Evolutionary conservation across 1,140 invertebrate species (phyloP).

Genomic region (Microvelia longipes): DNA sequence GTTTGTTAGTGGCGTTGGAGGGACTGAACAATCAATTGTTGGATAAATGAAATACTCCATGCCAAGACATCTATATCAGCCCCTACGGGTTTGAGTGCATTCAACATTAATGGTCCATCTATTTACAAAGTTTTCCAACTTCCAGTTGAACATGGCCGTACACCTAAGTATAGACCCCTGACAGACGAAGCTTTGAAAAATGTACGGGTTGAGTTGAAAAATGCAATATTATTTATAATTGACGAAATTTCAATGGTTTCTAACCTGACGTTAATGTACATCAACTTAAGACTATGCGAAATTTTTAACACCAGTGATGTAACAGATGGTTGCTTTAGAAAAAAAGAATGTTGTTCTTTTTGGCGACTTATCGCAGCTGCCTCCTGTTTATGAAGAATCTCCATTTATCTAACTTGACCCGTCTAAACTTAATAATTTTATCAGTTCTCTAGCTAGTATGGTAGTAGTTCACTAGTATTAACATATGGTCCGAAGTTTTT

Average conservation of each 20-base stretch:
- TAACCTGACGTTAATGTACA: conserved; percentile 22
- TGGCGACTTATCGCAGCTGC: conserved; percentile 27
- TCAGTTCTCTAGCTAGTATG: conserved; percentile 18
- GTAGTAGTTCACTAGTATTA: too few relatives aligned
- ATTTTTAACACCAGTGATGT: conserved; percentile 15
- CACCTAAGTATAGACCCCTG: conserved; percentile 15
- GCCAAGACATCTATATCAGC: not conserved
- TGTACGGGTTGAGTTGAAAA: conserved; percentile 19
- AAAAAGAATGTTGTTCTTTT: too few relatives aligned
- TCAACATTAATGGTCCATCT: not conserved
- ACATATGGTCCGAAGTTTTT: conserved; percentile 20
- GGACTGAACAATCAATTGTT: not conserved
- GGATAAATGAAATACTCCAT: not conserved
- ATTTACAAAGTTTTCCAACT: conserved; percentile 11
- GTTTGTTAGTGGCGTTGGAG: not conserved
- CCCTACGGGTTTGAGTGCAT: not conserved
- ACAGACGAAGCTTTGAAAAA: conserved; percentile 19
- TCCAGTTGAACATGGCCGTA: conserved; percentile 18
- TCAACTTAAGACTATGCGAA: conserved; percentile 15
- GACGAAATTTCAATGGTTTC: conserved; percentile 29
- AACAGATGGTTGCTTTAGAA: conserved; percentile 16
- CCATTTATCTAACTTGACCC: conserved; percentile 18
- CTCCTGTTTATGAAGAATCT: conserved; percentile 22
- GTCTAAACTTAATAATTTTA: conserved; percentile 17
- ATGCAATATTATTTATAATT: conserved; percentile 25